Conservation (phyloP, 2,888 invertebrate genomes). For the Standfussiana lucernea region DNA sequence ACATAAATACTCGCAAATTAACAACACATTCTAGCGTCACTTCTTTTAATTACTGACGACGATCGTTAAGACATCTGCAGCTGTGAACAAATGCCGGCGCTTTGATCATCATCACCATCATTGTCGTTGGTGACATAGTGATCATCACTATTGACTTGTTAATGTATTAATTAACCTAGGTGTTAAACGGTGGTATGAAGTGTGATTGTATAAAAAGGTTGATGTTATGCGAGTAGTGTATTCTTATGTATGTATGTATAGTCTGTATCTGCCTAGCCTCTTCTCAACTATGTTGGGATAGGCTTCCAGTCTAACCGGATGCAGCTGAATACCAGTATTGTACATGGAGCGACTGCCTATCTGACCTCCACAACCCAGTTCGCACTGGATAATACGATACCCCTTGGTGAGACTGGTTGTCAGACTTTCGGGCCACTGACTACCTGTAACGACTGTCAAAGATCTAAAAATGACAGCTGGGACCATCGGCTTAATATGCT, state of each 20-base stretch:
- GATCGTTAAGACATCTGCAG: slow-evolving; percentile 33
- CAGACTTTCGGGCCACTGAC: no score
- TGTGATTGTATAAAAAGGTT: slow-evolving; percentile 16
- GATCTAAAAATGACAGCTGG: no score
- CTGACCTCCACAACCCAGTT: no score
- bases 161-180: slow-evolving; percentile 54
- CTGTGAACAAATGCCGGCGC: slow-evolving; percentile 52
- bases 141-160: slow-evolving; percentile 34
- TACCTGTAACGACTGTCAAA: no score
- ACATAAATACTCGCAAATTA: slow-evolving; percentile 35
- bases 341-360: no score
- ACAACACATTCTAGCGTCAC: neutral
- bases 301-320: no score
- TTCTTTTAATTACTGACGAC: slow-evolving; percentile 26
- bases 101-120: slow-evolving; percentile 49
- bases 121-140: slow-evolving; percentile 7
- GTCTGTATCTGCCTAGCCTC: no score
- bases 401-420: no score
- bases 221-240: neutral
- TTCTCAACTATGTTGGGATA: no score
- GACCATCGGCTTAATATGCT: no score
- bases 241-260: neutral
- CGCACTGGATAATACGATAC: no score
- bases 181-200: slow-evolving; percentile 22
- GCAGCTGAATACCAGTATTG: no score